Evolutionary conservation across 2,888 invertebrate species (phyloP).

Genomic region (Lithosia quadra): DNA sequence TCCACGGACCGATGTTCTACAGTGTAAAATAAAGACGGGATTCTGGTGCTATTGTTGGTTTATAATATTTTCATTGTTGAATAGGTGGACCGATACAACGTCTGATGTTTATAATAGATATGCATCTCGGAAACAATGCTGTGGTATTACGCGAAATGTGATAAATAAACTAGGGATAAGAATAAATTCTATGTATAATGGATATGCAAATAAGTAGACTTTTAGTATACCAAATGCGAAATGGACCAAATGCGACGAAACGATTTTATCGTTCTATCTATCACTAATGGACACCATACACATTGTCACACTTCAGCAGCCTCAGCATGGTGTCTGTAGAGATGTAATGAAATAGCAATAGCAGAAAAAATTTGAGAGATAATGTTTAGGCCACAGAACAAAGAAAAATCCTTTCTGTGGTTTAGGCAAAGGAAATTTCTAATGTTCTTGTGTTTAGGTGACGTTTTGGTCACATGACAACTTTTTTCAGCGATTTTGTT

Average conservation of each 20-base stretch:
- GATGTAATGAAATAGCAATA: too few species aligned
- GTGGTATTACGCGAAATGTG: conserved; percentile 31
- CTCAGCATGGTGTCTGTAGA: too few species aligned
- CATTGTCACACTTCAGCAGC: too few species aligned
- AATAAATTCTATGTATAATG: conserved; percentile 13
- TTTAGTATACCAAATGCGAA: too few species aligned
- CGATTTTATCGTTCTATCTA: neutral
- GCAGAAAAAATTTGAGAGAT: too few species aligned
- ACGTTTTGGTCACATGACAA: too few species aligned
- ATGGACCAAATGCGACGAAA: too few species aligned
- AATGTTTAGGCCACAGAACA: too few species aligned
- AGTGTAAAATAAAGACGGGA: conserved; percentile 71
- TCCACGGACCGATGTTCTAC: conserved; percentile 78
- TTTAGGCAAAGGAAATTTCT: too few species aligned
- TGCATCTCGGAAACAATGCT: conserved; percentile 29
- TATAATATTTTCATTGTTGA: conserved; percentile 59
- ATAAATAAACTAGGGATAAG: conserved; percentile 28
- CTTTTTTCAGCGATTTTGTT: too few species aligned
- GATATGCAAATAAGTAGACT: neutral
- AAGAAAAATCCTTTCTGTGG: too few species aligned
- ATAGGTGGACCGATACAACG: conserved; percentile 47
- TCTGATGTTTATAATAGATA: conserved; percentile 40
- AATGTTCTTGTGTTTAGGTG: too few species aligned
- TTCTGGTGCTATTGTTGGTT: conserved; percentile 58
- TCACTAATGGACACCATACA: neutral